These are phyloP conservation scores for Leguminivora glycinivorella DNA, from an alignment of 1,140 invertebrate genomes.

Conservation along the genomic window DNA sequence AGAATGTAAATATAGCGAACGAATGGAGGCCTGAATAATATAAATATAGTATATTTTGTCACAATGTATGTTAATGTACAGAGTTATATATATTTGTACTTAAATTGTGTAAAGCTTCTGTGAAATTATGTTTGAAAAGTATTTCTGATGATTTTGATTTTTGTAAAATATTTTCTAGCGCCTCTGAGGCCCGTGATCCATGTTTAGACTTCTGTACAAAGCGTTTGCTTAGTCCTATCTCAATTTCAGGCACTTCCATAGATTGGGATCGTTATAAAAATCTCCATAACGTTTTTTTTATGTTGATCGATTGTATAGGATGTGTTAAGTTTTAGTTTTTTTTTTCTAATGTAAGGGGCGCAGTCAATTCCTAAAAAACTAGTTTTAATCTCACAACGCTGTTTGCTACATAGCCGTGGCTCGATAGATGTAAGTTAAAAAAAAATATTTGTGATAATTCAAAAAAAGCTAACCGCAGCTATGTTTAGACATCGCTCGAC, in stretches of 20 bases:
- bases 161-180: conserved; percentile 28
- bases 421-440: conserved; percentile 33
- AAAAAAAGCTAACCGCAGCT: conserved; percentile 52
- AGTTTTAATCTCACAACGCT: conserved; percentile 41
- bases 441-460: conserved; percentile 66
- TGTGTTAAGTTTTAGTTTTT: conserved; percentile 60
- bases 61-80: conserved; percentile 61
- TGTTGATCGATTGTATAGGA: conserved; percentile 64
- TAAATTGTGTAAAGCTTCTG: conserved; percentile 57
- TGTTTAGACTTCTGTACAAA: conserved; percentile 11
- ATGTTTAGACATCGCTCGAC: conserved; percentile 55
- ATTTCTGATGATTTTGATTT: conserved; percentile 49
- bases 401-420: conserved; percentile 48
- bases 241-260: conserved; percentile 38
- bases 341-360: conserved; percentile 53
- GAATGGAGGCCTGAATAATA: conserved; percentile 68
- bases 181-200: background rate
- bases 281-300: conserved; percentile 51
- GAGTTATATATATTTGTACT: conserved; percentile 65
- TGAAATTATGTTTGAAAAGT: conserved; percentile 59
- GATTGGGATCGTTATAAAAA: conserved; percentile 37
- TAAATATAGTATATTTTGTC: conserved; percentile 66
- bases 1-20: conserved; percentile 69
- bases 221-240: conserved; percentile 42
- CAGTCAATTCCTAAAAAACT: conserved; percentile 55